phyloP scores from a whole-genome alignment of 2,797 vertebrate species.

The Pantherophis alleghaniensis region DNA sequence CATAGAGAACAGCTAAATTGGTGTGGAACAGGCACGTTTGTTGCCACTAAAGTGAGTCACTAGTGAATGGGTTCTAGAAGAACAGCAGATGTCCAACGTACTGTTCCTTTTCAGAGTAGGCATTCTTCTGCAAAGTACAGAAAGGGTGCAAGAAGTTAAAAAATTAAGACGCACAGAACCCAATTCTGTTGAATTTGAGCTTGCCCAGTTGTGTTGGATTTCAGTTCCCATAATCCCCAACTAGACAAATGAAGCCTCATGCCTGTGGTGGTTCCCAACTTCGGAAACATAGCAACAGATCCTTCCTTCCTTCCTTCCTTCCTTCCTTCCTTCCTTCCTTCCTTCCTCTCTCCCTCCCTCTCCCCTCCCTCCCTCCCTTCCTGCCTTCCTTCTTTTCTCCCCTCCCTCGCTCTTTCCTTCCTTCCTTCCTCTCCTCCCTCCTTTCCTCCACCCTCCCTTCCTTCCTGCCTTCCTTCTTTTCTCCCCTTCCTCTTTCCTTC shows the following conservation, averaged over 20 bases:
- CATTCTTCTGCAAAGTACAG: background rate
- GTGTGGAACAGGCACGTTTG: background rate
- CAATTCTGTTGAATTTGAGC: background rate
- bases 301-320: no score
- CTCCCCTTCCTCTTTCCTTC: no score
- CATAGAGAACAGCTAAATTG: background rate
- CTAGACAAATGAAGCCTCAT: background rate
- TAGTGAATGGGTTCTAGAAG: background rate
- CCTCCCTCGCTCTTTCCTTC: no score
- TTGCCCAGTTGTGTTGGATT: background rate
- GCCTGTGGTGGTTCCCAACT: background rate
- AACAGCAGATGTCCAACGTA: background rate
- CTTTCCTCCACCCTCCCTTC: no score
- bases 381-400: no score
- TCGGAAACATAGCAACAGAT: background rate
- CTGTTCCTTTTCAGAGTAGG: background rate
- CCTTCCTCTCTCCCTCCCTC: no score
- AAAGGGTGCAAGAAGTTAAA: background rate
- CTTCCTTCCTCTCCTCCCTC: no score
- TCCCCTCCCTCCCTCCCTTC: background rate
- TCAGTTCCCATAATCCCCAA: background rate
- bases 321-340: no score
- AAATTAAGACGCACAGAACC: background rate
- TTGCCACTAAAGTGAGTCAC: background rate
- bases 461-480: no score